Conservation (phyloP, 2,888 invertebrate species). For the Zootermopsis nevadensis region DNA sequence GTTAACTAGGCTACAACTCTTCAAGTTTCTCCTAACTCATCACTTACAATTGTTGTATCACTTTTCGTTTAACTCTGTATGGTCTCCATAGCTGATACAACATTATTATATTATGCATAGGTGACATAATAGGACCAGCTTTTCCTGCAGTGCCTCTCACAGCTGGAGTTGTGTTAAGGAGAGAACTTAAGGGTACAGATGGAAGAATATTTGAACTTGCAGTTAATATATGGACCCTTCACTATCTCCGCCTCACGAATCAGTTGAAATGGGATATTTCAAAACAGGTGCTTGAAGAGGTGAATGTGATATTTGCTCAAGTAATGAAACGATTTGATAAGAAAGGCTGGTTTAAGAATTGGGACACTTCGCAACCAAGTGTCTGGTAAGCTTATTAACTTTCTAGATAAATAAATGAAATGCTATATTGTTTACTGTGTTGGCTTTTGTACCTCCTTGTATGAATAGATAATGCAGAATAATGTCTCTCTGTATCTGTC, state of each 20-base stretch:
- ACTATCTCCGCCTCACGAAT: slow-evolving; percentile 67
- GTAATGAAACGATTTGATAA: slow-evolving; percentile 59
- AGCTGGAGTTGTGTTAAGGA: slow-evolving; percentile 59
- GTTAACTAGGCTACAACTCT: no score
- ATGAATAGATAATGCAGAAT: no score
- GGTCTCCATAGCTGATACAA: no score
- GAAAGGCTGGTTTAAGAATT: slow-evolving; percentile 61
- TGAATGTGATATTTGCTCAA: slow-evolving; percentile 59
- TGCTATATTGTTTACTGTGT: no score
- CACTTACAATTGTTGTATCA: no score
- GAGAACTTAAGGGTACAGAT: slow-evolving; percentile 65
- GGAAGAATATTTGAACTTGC: slow-evolving; percentile 68
- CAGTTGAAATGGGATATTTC: slow-evolving; percentile 62
- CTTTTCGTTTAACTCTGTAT: no score
- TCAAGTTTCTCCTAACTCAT: no score
- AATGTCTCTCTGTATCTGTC: no score
- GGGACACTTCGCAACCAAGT: slow-evolving; percentile 60
- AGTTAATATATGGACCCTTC: slow-evolving; percentile 66
- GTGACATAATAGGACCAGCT: slow-evolving; percentile 67
- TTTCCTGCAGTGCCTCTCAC: slow-evolving; percentile 60
- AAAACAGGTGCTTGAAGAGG: slow-evolving; percentile 60
- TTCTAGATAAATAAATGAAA: no score
- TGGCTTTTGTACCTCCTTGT: no score
- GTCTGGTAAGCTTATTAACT: slow-evolving; percentile 60
- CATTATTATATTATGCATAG: slow-evolving; percentile 57